Conservation (phyloP, 1,140 invertebrate genomes). For the Heliconius melpomene region DNA sequence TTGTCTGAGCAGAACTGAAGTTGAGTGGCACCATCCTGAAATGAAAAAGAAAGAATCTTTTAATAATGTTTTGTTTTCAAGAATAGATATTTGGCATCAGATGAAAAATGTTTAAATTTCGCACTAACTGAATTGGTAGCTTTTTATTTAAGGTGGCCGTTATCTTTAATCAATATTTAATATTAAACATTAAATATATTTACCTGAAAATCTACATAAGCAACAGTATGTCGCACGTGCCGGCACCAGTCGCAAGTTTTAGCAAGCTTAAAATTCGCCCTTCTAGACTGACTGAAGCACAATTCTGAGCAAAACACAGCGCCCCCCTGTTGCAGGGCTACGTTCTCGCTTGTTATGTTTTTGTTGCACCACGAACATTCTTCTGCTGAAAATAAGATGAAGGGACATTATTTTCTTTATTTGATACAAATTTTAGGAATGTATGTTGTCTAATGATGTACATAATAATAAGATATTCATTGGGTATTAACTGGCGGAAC, state of each 20-base stretch:
- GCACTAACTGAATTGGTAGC: too few relatives aligned
- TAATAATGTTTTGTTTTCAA: background rate
- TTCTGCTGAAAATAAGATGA: conserved; percentile 51
- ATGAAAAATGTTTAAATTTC: too few relatives aligned
- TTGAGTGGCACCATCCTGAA: conserved; percentile 88
- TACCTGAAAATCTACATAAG: conserved; percentile 91
- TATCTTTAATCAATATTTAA: too few relatives aligned
- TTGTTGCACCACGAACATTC: conserved; percentile 84
- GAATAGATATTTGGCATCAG: too few relatives aligned
- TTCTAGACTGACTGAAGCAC: conserved; percentile 92
- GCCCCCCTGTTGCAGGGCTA: conserved; percentile 82
- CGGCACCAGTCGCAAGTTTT: conserved; percentile 97
- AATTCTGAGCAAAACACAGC: conserved; percentile 91
- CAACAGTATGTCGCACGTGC: conserved; percentile 94
- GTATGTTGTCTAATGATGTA: too few relatives aligned
- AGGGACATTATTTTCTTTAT: background rate
- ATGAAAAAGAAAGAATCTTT: conserved; percentile 33
- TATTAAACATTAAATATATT: background rate
- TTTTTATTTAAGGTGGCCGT: too few relatives aligned
- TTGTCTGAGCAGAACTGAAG: conserved; percentile 93
- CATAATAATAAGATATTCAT: too few relatives aligned
- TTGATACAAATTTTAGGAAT: background rate
- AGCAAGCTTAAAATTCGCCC: conserved; percentile 94
- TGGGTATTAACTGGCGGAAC: too few relatives aligned
- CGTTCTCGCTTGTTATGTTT: conserved; percentile 79